Conservation (phyloP, 2,113 vertebrate genomes). For the Boleophthalmus pectinirostris region DNA sequence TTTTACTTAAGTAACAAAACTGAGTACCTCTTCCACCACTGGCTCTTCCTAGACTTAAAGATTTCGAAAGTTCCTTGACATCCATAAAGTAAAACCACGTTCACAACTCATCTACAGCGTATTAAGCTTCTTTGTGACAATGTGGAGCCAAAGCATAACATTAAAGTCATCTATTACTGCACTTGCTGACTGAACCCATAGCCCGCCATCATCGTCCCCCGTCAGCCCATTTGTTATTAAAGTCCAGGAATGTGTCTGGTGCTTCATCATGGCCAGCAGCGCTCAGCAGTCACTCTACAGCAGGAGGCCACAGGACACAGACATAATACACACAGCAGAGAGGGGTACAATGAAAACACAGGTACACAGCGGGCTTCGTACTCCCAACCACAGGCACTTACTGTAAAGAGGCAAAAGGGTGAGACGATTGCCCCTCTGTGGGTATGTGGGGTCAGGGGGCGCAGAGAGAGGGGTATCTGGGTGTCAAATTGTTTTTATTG, state of each 20-base stretch:
- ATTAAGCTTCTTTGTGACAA: slow-evolving; percentile 10
- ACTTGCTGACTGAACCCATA: slow-evolving; percentile 50
- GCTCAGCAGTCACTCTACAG: slow-evolving; percentile 70
- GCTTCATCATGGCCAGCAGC: slow-evolving; percentile 72
- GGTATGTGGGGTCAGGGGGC: slow-evolving; percentile 3
- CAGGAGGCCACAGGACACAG: slow-evolving; percentile 69
- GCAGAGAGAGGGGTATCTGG: background rate
- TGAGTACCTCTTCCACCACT: too few species aligned
- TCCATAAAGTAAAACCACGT: slow-evolving; percentile 7
- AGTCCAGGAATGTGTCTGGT: slow-evolving; percentile 76
- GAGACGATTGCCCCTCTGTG: background rate
- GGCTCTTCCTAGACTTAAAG: background rate
- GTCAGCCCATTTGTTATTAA: slow-evolving; percentile 79
- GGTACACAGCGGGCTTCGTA: background rate
- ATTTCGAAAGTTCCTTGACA: slow-evolving; percentile 20
- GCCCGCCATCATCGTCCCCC: slow-evolving; percentile 54
- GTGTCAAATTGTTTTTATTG: slow-evolving; percentile 1
- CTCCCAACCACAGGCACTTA: slow-evolving; percentile 9
- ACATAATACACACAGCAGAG: slow-evolving; percentile 32
- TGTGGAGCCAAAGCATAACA: slow-evolving; percentile 7
- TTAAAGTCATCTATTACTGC: slow-evolving; percentile 43
- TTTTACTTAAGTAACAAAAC: too few species aligned
- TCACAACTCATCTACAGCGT: background rate
- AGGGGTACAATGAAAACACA: slow-evolving; percentile 11
- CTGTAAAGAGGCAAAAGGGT: background rate